phyloP scores from a whole-genome alignment of 2,797 vertebrate species.

The Sebastes alutus region DNA sequence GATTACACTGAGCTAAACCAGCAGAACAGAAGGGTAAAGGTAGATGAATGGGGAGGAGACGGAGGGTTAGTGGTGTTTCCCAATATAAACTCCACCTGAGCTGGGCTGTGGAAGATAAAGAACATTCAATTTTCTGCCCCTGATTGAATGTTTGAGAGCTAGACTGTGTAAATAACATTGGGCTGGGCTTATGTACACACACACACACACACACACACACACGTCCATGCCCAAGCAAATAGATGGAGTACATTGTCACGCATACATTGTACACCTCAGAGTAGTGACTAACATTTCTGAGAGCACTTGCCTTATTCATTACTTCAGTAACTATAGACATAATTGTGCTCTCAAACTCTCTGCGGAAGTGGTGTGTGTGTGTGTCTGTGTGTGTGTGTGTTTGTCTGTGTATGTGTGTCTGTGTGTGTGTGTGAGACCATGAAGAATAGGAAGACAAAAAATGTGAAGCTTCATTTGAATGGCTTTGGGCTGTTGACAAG shows the following conservation, averaged over 20 bases:
- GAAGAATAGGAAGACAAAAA: conserved; percentile 31
- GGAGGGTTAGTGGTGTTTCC: conserved; percentile 19
- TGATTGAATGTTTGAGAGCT: conserved; percentile 75
- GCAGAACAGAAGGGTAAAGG: conserved; percentile 49
- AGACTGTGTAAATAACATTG: conserved; percentile 64
- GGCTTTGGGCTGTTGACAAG: conserved; percentile 58
- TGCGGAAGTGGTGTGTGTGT: background rate
- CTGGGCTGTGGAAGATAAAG: conserved; percentile 54
- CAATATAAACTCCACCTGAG: conserved; percentile 56
- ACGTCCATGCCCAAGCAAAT: background rate
- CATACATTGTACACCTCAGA: background rate
- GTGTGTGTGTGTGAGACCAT: background rate
- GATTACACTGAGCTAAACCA: conserved; percentile 61
- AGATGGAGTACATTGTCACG: background rate
- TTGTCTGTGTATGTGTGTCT: background rate
- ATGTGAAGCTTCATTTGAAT: conserved; percentile 45
- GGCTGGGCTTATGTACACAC: conserved; percentile 10
- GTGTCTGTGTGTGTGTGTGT: background rate
- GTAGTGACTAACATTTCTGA: conserved; percentile 19
- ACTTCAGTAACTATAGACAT: background rate
- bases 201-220: background rate
- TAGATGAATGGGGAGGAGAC: conserved; percentile 46
- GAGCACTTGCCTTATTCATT: conserved; percentile 12
- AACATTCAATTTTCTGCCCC: conserved; percentile 67
- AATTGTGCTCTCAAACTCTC: background rate